Conservation (phyloP, 2,797 vertebrate genomes). For the Carcharodon carcharias region DNA sequence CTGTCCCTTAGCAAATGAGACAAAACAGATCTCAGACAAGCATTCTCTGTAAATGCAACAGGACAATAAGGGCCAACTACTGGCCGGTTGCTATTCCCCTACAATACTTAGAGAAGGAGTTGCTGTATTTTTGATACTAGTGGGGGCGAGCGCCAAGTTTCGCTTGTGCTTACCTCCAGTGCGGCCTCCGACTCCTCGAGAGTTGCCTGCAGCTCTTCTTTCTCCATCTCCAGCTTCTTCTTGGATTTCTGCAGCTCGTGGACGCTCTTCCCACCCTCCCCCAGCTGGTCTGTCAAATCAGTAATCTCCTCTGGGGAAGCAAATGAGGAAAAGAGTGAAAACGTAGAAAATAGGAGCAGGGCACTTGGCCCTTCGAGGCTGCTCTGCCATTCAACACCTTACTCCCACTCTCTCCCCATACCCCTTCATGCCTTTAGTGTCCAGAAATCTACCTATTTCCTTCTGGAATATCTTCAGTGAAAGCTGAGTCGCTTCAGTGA, state of each 20-base stretch:
- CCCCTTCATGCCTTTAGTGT: no score
- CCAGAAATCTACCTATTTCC: no score
- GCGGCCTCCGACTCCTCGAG: slow-evolving; percentile 71
- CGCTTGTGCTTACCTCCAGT: slow-evolving; percentile 56
- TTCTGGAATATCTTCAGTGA: background rate
- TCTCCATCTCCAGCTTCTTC: slow-evolving; percentile 76
- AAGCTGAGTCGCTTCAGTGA: background rate
- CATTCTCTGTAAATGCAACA: background rate
- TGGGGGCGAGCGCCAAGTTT: background rate
- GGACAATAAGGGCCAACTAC: background rate
- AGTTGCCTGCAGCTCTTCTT: slow-evolving; percentile 68
- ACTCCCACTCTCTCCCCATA: no score
- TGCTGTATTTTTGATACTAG: background rate
- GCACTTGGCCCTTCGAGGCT: no score
- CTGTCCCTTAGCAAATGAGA: background rate
- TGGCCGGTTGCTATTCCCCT: background rate
- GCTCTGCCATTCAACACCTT: no score
- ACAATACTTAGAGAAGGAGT: background rate
- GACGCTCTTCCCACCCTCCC: slow-evolving; percentile 65
- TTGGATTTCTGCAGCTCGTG: slow-evolving; percentile 73
- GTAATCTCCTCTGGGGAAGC: slow-evolving; percentile 61
- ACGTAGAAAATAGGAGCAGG: background rate
- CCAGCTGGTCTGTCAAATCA: slow-evolving; percentile 69
- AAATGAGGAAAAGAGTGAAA: background rate
- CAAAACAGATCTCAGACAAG: background rate